Conservation (phyloP, 2,888 invertebrate genomes). For the Cryptocheilus praepositus region DNA sequence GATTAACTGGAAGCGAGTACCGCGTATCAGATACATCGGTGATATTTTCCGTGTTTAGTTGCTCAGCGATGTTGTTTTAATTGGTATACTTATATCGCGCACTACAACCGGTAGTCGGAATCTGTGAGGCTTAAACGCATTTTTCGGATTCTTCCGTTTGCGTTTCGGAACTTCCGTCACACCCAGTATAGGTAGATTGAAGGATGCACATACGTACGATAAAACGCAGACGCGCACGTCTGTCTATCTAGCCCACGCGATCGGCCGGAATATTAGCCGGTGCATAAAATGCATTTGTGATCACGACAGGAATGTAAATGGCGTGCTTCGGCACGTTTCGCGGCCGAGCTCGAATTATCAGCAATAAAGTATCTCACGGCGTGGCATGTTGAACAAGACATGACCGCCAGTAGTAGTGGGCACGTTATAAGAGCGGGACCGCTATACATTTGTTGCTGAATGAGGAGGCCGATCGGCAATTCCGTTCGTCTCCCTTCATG, state of each 20-base stretch:
- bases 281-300: slow-evolving; percentile 58
- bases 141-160: no score
- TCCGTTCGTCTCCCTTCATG: slow-evolving; percentile 37
- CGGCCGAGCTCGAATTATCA: slow-evolving; percentile 52
- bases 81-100: no score
- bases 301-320: slow-evolving; percentile 57
- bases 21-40: no score
- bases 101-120: no score
- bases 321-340: slow-evolving; percentile 47
- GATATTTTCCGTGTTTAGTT: no score
- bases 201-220: neutral
- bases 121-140: no score
- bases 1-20: no score
- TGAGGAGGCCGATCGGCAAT: slow-evolving; percentile 32
- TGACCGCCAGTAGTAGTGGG: slow-evolving; percentile 50
- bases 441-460: slow-evolving; percentile 49
- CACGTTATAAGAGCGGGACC: slow-evolving; percentile 26
- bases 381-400: slow-evolving; percentile 54
- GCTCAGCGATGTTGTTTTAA: no score
- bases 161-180: no score
- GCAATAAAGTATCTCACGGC: slow-evolving; percentile 55
- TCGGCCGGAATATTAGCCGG: slow-evolving; percentile 54
- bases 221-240: slow-evolving; percentile 15
- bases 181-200: slow-evolving; percentile 1
- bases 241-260: slow-evolving; percentile 57